These are phyloP conservation scores for Lepus timidus DNA, from an alignment of 2,113 vertebrate species.

Conservation along the genomic window DNA sequence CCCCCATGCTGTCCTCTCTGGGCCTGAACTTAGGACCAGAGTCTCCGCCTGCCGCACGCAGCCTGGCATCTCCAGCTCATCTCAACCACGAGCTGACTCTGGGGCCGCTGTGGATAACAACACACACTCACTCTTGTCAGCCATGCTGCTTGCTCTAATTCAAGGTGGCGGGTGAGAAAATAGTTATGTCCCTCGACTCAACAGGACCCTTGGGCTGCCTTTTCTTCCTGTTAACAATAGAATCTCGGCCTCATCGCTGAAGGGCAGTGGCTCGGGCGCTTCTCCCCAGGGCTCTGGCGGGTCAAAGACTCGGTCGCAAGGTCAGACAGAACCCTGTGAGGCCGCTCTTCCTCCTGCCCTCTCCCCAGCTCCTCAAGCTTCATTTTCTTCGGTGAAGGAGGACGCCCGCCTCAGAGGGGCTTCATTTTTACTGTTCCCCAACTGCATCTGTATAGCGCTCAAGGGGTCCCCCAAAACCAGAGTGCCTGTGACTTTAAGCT, in stretches of 20 bases:
- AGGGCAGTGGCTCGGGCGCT: neutral
- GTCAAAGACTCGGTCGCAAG: neutral
- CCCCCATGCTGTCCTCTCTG: too few relatives aligned
- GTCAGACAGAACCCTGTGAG: neutral
- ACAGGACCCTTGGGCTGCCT: constrained; percentile 24
- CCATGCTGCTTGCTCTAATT: constrained; percentile 36
- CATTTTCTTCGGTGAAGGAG: neutral
- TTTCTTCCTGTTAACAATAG: constrained; percentile 36
- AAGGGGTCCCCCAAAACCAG: neutral
- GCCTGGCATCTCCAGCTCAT: neutral
- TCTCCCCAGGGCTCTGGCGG: neutral
- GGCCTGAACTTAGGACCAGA: neutral
- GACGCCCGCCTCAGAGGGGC: neutral
- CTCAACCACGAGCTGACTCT: neutral
- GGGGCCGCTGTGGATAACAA: constrained; percentile 30
- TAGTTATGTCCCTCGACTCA: neutral
- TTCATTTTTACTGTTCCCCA: neutral
- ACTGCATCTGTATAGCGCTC: neutral
- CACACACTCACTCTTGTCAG: constrained; percentile 24
- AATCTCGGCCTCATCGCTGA: neutral
- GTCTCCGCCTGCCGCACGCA: neutral
- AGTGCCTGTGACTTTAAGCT: neutral
- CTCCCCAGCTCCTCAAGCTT: neutral
- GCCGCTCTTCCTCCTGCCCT: neutral
- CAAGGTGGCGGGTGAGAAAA: constrained; percentile 56